These are phyloP conservation scores for Magallana angulata DNA, from an alignment of 1,140 invertebrate genomes.

Conservation along the genomic window DNA sequence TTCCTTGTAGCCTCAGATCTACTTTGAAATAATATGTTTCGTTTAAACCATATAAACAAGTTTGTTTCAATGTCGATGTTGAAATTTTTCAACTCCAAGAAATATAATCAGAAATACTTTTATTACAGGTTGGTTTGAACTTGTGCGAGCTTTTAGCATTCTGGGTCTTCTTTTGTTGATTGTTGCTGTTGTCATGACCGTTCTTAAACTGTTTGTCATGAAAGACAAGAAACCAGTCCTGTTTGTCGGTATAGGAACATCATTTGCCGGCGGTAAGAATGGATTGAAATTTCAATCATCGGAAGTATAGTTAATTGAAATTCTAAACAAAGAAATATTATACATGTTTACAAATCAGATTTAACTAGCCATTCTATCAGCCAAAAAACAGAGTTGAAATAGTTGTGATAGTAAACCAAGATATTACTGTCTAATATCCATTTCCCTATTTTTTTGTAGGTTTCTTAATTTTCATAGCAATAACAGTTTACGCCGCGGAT, in stretches of 20 bases:
- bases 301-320: too few species aligned
- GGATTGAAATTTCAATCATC: too few species aligned
- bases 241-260: not conserved
- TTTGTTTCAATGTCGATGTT: too few species aligned
- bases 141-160: not conserved
- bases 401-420: not conserved
- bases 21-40: too few species aligned
- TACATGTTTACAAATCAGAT: too few species aligned
- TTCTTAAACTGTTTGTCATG: not conserved
- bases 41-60: too few species aligned
- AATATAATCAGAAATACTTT: not conserved
- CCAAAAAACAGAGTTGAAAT: too few species aligned
- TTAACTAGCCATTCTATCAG: too few species aligned
- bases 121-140: not conserved
- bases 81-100: too few species aligned
- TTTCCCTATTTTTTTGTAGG: not conserved
- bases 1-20: too few species aligned
- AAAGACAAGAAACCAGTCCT: not conserved
- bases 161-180: not conserved
- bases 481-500: not conserved
- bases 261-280: slow-evolving; percentile 5
- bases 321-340: too few species aligned
- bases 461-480: not conserved
- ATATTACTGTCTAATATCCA: not conserved
- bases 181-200: not conserved